These are phyloP conservation scores for Antheraea yamamai DNA, from an alignment of 2,888 invertebrate species.

Conservation along the genomic window DNA sequence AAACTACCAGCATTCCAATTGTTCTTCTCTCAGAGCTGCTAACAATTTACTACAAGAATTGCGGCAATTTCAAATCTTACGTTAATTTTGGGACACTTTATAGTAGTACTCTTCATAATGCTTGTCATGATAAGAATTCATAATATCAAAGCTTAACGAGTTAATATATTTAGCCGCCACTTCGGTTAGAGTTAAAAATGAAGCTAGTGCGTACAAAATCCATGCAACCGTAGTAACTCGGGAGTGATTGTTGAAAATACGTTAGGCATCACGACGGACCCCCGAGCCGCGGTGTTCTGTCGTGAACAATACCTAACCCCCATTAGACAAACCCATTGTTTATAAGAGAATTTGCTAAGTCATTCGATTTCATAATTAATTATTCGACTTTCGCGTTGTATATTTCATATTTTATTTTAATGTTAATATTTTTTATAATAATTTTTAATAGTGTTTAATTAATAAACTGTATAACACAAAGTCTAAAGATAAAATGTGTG, in stretches of 20 bases:
- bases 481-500: too few relatives aligned
- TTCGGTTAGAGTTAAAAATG: neutral
- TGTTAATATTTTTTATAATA: too few relatives aligned
- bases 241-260: neutral
- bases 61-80: too few relatives aligned
- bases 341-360: neutral
- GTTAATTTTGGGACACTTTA: too few relatives aligned
- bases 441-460: too few relatives aligned
- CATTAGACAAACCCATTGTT: constrained; percentile 14
- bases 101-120: too few relatives aligned
- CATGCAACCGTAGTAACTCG: neutral
- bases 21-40: too few relatives aligned
- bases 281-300: neutral
- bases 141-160: too few relatives aligned
- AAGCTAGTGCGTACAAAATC: constrained; percentile 1
- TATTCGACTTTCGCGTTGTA: neutral
- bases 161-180: neutral
- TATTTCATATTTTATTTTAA: neutral
- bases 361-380: constrained; percentile 4
- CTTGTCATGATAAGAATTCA: too few relatives aligned
- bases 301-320: constrained; percentile 4
- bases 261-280: neutral
- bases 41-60: too few relatives aligned
- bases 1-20: too few relatives aligned
- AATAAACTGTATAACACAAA: too few relatives aligned